These are phyloP conservation scores for Tanaodytes sp. DNA, from an alignment of 2,888 invertebrate species.

Conservation along the genomic window DNA sequence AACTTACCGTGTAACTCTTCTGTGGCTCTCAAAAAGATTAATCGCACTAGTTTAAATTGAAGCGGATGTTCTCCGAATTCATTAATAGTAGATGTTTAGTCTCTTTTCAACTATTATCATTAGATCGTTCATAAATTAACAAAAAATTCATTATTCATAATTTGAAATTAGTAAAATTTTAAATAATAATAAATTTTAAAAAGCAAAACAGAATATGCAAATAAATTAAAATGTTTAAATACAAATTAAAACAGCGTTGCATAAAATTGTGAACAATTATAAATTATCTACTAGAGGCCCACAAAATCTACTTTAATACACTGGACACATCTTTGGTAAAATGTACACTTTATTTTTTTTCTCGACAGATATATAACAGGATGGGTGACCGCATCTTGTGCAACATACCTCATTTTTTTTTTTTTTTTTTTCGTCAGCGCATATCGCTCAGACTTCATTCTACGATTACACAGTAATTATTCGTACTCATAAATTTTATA, in stretches of 20 bases:
- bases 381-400: slow-evolving; percentile 37
- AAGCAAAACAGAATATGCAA: not conserved
- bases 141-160: too few species aligned
- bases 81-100: too few species aligned
- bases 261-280: too few species aligned
- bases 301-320: too few species aligned
- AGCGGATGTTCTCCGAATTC: too few species aligned
- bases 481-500: slow-evolving; percentile 49
- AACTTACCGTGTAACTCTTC: too few species aligned
- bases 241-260: too few species aligned
- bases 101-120: too few species aligned
- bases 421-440: slow-evolving; percentile 41
- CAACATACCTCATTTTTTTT: slow-evolving; percentile 42
- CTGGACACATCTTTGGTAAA: slow-evolving; percentile 6
- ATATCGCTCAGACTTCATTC: slow-evolving; percentile 37
- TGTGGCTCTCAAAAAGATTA: too few species aligned
- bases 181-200: not conserved
- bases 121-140: too few species aligned
- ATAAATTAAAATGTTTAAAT: not conserved
- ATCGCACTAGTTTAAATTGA: too few species aligned
- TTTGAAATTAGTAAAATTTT: not conserved
- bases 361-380: slow-evolving; percentile 17
- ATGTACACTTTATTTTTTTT: not conserved
- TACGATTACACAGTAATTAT: slow-evolving; percentile 51
- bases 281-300: too few species aligned